Base-by-base conservation (phyloP, 2,113 vertebrate genomes). In the Otis tarda region DNA sequence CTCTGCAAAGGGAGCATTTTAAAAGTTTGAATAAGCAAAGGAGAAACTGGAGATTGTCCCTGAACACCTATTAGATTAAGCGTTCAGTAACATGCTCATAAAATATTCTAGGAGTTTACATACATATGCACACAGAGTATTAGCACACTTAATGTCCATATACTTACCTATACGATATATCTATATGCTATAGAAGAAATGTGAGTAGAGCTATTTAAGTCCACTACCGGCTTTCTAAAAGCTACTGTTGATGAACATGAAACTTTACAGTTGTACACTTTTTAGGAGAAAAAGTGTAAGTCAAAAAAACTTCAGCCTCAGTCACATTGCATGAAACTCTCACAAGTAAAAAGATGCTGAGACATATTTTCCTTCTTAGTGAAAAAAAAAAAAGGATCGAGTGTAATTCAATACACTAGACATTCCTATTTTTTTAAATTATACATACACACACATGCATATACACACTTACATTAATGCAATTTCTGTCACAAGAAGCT, bases 311-410 rank as follows among this genome's bases (percentile, higher is more conserved):
- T 64, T 76, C 25, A 52, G n/a, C 9, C 8, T 56, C 18, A 8
- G 16, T 22, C 49, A 60, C 10, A 41, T 24, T 25, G 52, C 9
- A 56, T 33, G 23, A 52, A 93, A 88, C 23, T 43, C 16, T 3
- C 9, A 4, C 0, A 2, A 89, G 7, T 24, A 65, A 43, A 45
- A 45, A 45, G 21, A 35, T 30, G 12, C 11, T 4, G 5, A 65
- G 24, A 35, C 0, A 4, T 14, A 25, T 65, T 49, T 93, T 49
- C 17, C 41, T 65, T 53, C 67, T 28, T 25, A n/a, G 4, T 8
- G 3, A 7, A n/a, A 60, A 61, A 50, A 60, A 55, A 63, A 1
- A 2, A 37, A 68, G 31, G 13, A 22, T 16, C 12, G 59, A 37
- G 7, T 6, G 2, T 60, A 49, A 91, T 21, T 87, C 16, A 78